A percentile compares a stretch with the other conserved stretches of the same genome.
Conservation (phyloP, 2,797 vertebrate genomes). For the Apodemus agrarius region DNA sequence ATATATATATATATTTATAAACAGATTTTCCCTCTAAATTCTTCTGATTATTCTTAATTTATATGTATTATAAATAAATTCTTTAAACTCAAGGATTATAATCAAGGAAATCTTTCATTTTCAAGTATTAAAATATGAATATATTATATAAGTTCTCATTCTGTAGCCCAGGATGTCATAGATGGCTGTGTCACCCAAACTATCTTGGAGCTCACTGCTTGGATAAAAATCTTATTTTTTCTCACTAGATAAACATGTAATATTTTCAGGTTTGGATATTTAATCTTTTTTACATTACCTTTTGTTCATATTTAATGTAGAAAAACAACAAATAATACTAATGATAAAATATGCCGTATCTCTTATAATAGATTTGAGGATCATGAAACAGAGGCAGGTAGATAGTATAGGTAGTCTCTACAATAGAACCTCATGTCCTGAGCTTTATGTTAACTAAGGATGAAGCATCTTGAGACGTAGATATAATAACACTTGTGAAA, state of each 20-base stretch:
- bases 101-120: not conserved
- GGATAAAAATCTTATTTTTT: not conserved
- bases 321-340: not conserved
- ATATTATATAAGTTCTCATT: not conserved
- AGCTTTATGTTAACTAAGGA: conserved; percentile 16
- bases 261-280: not conserved
- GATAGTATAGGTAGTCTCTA: not conserved
- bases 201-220: not conserved
- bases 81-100: not conserved
- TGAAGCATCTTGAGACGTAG: not conserved
- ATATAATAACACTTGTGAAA: not conserved
- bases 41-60: not conserved
- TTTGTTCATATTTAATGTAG: conserved; percentile 10
- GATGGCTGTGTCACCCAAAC: not conserved
- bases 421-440: not conserved
- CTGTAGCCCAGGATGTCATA: not conserved
- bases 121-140: not conserved
- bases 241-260: not conserved
- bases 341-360: not conserved
- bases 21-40: not conserved
- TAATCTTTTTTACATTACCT: conserved; percentile 3
- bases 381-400: not conserved
- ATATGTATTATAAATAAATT: not conserved
- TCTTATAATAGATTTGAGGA: not conserved
- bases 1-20: not conserved